Conservation (phyloP, 2,888 invertebrate species). For the Aquatica leii region DNA sequence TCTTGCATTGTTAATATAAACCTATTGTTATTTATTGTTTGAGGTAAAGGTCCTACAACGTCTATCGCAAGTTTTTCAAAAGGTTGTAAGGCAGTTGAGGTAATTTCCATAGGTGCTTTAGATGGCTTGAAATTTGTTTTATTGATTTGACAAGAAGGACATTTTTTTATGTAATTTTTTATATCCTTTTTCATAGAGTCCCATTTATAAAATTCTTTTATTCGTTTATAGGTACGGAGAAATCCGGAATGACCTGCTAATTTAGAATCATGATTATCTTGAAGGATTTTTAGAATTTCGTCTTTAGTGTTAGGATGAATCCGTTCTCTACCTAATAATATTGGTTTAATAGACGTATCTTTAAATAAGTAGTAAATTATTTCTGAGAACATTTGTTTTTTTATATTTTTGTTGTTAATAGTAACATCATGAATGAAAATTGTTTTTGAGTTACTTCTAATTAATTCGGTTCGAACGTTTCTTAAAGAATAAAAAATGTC, state of each 20-base stretch:
- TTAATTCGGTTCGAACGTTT: slow-evolving; percentile 11
- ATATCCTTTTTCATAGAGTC: slow-evolving; percentile 39
- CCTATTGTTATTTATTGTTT: slow-evolving; percentile 42
- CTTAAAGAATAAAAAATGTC: slow-evolving; percentile 12
- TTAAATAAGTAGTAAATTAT: slow-evolving; percentile 15
- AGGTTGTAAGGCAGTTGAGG: slow-evolving; percentile 46
- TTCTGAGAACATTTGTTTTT: slow-evolving; percentile 13
- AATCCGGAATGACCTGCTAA: slow-evolving; percentile 29
- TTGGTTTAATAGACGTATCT: slow-evolving; percentile 4
- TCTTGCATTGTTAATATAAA: slow-evolving; percentile 49
- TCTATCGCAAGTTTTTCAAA: slow-evolving; percentile 47
- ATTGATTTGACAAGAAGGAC: slow-evolving; percentile 21
- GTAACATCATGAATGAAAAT: background rate
- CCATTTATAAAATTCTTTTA: slow-evolving; percentile 7
- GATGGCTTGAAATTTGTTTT: slow-evolving; percentile 39
- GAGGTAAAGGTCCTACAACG: slow-evolving; percentile 38
- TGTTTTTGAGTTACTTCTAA: background rate
- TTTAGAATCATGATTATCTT: slow-evolving; percentile 22
- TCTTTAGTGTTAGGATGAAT: slow-evolving; percentile 8
- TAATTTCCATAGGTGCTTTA: slow-evolving; percentile 50
- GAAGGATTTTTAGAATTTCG: slow-evolving; percentile 24
- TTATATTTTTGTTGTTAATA: slow-evolving; percentile 13
- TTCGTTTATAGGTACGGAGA: background rate
- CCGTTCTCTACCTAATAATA: background rate
- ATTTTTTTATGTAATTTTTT: background rate